Evolutionary conservation across 2,797 vertebrate genomes (phyloP).

Genomic region (Carcharodon carcharias): DNA sequence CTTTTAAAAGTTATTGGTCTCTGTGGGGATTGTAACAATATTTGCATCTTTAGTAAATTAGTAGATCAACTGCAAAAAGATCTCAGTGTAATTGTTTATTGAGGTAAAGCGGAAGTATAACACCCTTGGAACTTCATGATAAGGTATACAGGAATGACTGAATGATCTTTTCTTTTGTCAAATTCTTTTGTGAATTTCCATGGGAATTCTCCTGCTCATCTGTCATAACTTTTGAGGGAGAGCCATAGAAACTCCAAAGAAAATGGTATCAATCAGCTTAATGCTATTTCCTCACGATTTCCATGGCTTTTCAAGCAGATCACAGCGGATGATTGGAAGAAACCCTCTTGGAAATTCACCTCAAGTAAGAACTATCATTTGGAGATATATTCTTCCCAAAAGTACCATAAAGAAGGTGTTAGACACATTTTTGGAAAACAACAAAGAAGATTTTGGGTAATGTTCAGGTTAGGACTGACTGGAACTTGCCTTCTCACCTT

Average conservation of each 20-base stretch:
- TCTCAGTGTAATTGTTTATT: neutral
- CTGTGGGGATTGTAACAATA: too few relatives aligned
- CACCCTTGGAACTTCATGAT: neutral
- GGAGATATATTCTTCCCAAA: neutral
- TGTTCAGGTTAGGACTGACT: neutral
- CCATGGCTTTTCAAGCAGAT: neutral
- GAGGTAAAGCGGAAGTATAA: neutral
- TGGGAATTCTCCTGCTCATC: neutral
- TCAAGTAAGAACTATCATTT: neutral
- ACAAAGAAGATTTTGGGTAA: neutral
- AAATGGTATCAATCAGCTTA: neutral
- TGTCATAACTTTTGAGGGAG: neutral
- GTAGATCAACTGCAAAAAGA: neutral
- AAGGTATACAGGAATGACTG: neutral
- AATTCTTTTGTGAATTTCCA: neutral
- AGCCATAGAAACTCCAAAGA: neutral
- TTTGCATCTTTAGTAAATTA: neutral
- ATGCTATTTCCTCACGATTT: neutral
- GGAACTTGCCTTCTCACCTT: neutral
- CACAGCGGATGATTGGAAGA: neutral
- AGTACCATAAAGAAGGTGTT: too few relatives aligned
- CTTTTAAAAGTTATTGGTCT: too few relatives aligned
- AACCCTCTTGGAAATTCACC: neutral
- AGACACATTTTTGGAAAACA: neutral
- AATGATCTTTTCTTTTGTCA: neutral